These are phyloP conservation scores for Trinorchestia longiramus DNA, from an alignment of 1,140 invertebrate species.

Conservation along the genomic window DNA sequence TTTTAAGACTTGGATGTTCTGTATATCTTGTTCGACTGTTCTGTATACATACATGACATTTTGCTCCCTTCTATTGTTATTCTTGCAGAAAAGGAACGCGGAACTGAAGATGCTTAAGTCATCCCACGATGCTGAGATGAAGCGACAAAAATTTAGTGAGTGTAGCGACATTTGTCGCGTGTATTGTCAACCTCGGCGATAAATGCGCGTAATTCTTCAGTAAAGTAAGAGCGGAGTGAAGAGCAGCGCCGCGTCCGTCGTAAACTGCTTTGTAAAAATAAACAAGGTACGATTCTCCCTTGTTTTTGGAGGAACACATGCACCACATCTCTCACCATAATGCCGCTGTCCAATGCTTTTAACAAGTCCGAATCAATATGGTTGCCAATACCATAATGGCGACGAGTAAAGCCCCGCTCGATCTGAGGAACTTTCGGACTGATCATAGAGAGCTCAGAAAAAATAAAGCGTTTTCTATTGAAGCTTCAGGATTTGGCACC, in stretches of 20 bases:
- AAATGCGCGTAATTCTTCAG: constrained; percentile 37
- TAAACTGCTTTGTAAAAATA: constrained; percentile 46
- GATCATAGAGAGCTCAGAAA: constrained; percentile 38
- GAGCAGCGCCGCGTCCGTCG: background rate
- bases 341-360: constrained; percentile 45
- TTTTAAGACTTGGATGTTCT: background rate
- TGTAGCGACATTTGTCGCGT: constrained; percentile 39
- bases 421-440: background rate
- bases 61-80: background rate
- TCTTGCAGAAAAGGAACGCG: background rate
- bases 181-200: constrained; percentile 17
- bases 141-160: background rate
- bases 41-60: background rate
- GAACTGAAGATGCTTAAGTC: constrained; percentile 12
- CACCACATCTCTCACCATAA: constrained; percentile 51
- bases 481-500: constrained; percentile 24
- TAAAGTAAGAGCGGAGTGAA: constrained; percentile 27
- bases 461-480: background rate
- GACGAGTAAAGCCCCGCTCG: background rate
- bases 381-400: constrained; percentile 44
- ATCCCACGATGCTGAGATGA: constrained; percentile 21
- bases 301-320: constrained; percentile 49
- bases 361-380: constrained; percentile 50
- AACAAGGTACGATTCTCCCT: constrained; percentile 35
- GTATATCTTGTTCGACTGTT: background rate